Conservation (phyloP, 2,113 vertebrate genomes). For the Xyliphius kryptos region DNA sequence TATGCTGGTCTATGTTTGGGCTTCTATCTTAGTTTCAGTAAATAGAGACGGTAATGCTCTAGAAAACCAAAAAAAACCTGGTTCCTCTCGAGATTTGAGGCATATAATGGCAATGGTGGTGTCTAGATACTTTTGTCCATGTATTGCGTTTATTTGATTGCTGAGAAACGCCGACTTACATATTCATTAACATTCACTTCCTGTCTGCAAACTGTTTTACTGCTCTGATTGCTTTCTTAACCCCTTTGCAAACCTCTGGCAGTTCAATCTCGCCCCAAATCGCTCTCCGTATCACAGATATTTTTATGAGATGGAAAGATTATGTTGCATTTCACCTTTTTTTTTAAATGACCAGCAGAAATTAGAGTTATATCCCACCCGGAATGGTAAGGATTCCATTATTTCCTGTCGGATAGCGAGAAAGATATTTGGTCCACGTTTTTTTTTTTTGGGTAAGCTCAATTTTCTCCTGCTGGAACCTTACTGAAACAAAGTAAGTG, state of each 20-base stretch:
- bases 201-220: not conserved
- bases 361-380: not conserved
- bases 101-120: not conserved
- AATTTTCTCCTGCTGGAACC: not conserved
- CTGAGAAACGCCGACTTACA: not conserved
- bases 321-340: not conserved
- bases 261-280: not conserved
- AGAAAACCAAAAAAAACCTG: no score
- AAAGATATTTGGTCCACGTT: not conserved
- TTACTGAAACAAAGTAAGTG: not conserved
- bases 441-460: no score
- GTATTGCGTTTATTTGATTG: no score
- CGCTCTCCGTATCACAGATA: no score
- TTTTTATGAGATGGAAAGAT: not conserved
- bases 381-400: not conserved
- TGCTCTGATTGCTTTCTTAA: not conserved
- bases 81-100: no score
- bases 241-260: not conserved
- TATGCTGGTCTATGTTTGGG: no score
- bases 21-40: no score
- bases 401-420: not conserved
- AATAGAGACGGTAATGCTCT: no score
- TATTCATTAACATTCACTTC: not conserved
- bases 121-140: no score
- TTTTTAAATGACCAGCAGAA: not conserved